Conservation (phyloP, 2,113 vertebrate genomes). For the Zootoca vivipara region DNA sequence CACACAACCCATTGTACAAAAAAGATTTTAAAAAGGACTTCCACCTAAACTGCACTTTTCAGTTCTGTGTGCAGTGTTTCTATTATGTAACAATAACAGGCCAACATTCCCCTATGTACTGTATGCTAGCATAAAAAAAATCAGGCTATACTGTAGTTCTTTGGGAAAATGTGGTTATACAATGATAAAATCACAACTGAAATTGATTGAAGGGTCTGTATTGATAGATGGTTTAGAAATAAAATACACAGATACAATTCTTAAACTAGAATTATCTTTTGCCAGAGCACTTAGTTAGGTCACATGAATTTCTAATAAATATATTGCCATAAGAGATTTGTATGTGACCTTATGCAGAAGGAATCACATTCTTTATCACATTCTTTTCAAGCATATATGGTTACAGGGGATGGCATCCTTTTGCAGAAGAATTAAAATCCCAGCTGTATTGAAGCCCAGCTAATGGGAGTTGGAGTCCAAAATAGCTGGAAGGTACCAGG, state of each 20-base stretch:
- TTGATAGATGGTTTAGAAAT: not conserved
- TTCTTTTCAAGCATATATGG: not conserved
- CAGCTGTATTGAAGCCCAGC: not conserved
- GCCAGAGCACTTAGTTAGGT: not conserved
- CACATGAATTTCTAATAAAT: not conserved
- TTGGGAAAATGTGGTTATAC: not conserved
- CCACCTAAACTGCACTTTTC: not conserved
- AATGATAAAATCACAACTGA: not conserved
- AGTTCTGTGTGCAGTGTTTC: not conserved
- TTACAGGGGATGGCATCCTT: not conserved
- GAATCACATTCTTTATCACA: not conserved
- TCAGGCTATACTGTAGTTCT: not conserved
- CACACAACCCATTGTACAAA: conserved; percentile 14
- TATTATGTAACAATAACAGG: not conserved
- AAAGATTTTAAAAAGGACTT: not conserved
- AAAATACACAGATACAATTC: not conserved
- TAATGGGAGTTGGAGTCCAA: too few relatives aligned
- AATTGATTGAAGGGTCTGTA: not conserved
- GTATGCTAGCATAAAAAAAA: not conserved
- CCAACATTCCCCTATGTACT: not conserved
- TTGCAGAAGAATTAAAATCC: not conserved
- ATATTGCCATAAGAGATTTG: not conserved
- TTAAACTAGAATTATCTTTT: not conserved
- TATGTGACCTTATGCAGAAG: not conserved
- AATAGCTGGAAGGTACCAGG: not conserved